Evolutionary conservation across 1,140 invertebrate species (phyloP), one percentile per base, ranked within the genome.

Genomic region (Mactra quadrangularis): DNA sequence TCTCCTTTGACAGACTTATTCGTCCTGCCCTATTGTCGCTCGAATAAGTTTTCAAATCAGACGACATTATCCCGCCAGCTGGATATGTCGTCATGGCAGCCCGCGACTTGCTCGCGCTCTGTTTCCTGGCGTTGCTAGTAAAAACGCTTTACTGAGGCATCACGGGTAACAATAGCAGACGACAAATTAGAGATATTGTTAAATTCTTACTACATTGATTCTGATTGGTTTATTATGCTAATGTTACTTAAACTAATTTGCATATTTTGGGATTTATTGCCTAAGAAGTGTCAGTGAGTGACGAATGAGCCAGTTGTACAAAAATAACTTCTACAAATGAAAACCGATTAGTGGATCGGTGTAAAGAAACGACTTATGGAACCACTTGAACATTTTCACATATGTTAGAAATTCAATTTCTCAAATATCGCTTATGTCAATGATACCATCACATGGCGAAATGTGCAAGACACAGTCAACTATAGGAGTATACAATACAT

Each of bases 211-310:
- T 64, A 81, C 38, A 70, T 47, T n/a, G 66, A 70, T 70, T 66
- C 64, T 81, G 77, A 81, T 81, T 81, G 77, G 77, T 81, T 70
- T 70, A 81, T 81, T 81, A 81, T 81, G 77, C 77, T 81, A 81
- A 81, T 81, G 64, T 81, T 70, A 81, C 77, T 81, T 81, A 81
- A 81, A 81, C 77, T 71, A 71, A 81, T 81, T 81, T 68, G 77
- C 77, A 81, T 81, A 70, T 81, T 57, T 31, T 45, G 41, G 77
- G 77, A 81, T 81, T 81, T 81, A 81, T 81, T 81, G 77, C 77
- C 77, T 81, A 81, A 79, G 77, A 81, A 70, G 77, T 81, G 77
- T 81, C 77, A 81, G 41, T 71, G 60, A 70, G 35, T 81, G 66
- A 81, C 62, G 60, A 78, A 47, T 31, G 45, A 78, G 75, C 52